Evolutionary conservation across 2,113 vertebrate species (phyloP).

Genomic region (Megaleporinus macrocephalus): DNA sequence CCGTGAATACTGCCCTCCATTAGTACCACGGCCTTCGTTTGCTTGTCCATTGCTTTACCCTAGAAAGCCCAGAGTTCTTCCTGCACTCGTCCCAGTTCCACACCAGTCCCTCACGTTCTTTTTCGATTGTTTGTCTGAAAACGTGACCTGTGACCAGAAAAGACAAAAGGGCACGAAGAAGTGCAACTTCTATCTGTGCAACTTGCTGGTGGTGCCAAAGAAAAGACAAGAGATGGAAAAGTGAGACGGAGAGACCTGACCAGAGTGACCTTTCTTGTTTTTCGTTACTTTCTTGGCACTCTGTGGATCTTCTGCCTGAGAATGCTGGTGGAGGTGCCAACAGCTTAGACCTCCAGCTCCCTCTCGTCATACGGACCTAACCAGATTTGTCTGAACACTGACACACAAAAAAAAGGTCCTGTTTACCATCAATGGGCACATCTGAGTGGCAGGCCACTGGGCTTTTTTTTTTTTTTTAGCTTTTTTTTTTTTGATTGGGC

Average conservation of each 20-base stretch:
- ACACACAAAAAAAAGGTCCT: background rate
- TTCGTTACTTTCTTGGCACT: slow-evolving; percentile 40
- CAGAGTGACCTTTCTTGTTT: slow-evolving; percentile 29
- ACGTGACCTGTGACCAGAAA: slow-evolving; percentile 61
- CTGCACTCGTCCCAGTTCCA: slow-evolving; percentile 77
- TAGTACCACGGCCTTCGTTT: slow-evolving; percentile 81
- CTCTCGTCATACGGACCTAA: background rate
- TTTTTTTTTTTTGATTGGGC: slow-evolving; percentile 18
- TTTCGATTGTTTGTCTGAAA: slow-evolving; percentile 82
- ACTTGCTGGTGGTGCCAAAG: slow-evolving; percentile 53
- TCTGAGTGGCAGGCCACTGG: slow-evolving; percentile 9
- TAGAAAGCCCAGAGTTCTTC: slow-evolving; percentile 80
- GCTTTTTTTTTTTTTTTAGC: background rate
- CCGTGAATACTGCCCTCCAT: slow-evolving; percentile 58
- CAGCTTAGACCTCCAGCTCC: slow-evolving; percentile 11
- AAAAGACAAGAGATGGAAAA: slow-evolving; percentile 1
- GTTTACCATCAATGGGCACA: slow-evolving; percentile 20
- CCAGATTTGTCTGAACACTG: slow-evolving; percentile 14
- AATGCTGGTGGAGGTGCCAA: background rate
- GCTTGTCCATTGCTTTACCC: slow-evolving; percentile 18
- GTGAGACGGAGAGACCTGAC: slow-evolving; percentile 6
- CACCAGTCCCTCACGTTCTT: slow-evolving; percentile 45
- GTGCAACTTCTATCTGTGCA: slow-evolving; percentile 6
- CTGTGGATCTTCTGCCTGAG: slow-evolving; percentile 10
- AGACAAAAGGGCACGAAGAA: slow-evolving; percentile 69